Base-by-base conservation (phyloP, 2,113 vertebrate genomes). In the Archilochus colubris region DNA sequence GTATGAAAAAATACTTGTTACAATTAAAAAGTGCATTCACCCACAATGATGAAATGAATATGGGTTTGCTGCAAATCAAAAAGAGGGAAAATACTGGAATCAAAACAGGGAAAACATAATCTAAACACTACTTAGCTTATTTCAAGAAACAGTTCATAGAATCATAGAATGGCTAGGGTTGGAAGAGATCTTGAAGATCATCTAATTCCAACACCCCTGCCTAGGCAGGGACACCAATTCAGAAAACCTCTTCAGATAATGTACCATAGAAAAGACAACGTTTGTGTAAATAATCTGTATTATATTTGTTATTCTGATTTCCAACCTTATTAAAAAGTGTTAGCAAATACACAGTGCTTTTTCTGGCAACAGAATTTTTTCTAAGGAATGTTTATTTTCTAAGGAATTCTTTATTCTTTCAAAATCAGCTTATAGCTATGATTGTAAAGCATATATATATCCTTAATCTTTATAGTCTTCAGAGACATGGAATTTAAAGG, bases 401-500 rank as follows among this genome's bases (percentile, higher is more conserved):
- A 10, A 38, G 36, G 36, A 38, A 38, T 38, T 38, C 36, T 38
- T 38, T 38, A 38, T 38, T 38, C 7, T 50, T 84, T 30, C 4
- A 79, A 88, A 74, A 30, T 4, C 57, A 59, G 5, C n/a, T 83
- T 83, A 50, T 9, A 74, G 4, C 6, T 72, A n/a, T 0, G 0
- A 43, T 10, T 92, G 31, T 76, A 84, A 88, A 75, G 2, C 7
- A 31, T 36, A 61, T 58, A 31, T 36, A 61, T 58, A 86, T 3
- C 31, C 23, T 8, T 79, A 61, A 61, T 43, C 8, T 62, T 86
- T 76, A 38, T 21, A 51, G 22, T 79, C 61, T 79, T 95, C 28
- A 88, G 72, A 90, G 80, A 82, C 4, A 46, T 14, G 19, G 30
- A 87, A 85, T 91, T 82, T 87, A 88, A 82, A 80, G 48, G 15